A percentile compares a stretch with the other conserved stretches of the same genome.
Evolutionary conservation across 2,113 vertebrate genomes (phyloP).

Genomic region (Psammodynastes pulverulentus): DNA sequence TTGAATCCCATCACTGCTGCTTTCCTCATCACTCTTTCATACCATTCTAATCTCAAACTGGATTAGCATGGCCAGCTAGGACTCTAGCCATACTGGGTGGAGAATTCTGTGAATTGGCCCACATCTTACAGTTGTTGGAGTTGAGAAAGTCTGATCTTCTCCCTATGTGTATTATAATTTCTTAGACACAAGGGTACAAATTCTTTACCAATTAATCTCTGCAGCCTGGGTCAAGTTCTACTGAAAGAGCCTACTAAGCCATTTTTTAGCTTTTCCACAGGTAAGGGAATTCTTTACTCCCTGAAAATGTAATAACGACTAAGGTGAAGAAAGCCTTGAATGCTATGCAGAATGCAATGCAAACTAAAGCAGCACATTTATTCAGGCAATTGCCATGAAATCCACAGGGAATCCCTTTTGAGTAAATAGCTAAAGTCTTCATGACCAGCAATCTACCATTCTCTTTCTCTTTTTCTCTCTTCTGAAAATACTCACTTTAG

Average conservation of each 20-base stretch:
- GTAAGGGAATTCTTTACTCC: background rate
- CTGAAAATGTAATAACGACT: background rate
- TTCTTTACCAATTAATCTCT: background rate
- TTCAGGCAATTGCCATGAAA: background rate
- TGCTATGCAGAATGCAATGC: background rate
- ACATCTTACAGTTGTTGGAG: background rate
- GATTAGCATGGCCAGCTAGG: background rate
- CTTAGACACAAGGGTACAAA: background rate
- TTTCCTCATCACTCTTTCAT: background rate
- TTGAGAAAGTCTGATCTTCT: background rate
- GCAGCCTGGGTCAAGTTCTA: background rate
- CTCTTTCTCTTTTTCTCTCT: background rate
- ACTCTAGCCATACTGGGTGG: background rate
- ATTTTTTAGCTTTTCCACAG: background rate
- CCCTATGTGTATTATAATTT: background rate
- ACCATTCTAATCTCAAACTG: background rate
- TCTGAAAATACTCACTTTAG: conserved; percentile 3
- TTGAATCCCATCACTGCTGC: too few species aligned
- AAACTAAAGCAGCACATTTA: background rate
- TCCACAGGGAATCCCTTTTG: background rate
- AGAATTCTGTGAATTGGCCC: background rate
- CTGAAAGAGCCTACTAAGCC: background rate
- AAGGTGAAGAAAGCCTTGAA: background rate
- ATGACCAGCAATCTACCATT: background rate
- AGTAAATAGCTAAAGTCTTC: background rate